phyloP scores from a whole-genome alignment of 2,888 invertebrate species.

The Melolontha melolontha region DNA sequence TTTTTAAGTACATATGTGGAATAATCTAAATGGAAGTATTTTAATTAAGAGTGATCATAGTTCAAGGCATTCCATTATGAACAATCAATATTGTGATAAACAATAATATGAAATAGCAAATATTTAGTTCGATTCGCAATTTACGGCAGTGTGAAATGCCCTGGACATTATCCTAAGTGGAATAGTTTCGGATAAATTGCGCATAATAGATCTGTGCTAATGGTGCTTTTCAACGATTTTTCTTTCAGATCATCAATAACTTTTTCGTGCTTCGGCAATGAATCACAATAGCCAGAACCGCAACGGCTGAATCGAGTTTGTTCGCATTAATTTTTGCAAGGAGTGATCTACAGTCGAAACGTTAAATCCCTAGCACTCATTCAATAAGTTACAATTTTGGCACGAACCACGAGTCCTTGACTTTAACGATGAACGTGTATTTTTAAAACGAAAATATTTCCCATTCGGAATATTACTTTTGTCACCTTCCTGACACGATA shows the following conservation, averaged over 20 bases:
- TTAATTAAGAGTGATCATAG: no score
- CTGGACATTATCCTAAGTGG: no score
- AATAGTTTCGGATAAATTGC: no score
- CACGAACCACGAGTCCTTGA: conserved; percentile 25
- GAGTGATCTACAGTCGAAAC: conserved; percentile 16
- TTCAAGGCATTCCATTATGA: no score
- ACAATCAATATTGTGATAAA: no score
- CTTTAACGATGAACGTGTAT: conserved; percentile 34
- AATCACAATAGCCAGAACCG: conserved; percentile 2
- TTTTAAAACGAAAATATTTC: conserved; percentile 32
- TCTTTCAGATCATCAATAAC: neutral
- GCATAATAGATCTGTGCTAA: neutral
- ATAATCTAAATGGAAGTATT: no score
- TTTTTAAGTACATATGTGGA: no score
- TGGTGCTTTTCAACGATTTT: neutral
- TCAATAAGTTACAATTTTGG: conserved; percentile 38
- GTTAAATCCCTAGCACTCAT: conserved; percentile 7
- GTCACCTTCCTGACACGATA: neutral
- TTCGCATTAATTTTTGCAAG: neutral
- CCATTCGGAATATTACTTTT: conserved; percentile 2
- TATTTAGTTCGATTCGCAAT: no score
- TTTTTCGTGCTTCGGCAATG: conserved; percentile 7
- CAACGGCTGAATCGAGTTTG: neutral
- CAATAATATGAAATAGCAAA: no score
- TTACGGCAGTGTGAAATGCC: no score